Base-by-base conservation (phyloP, 2,888 invertebrate genomes). In the Pandemis heparana region DNA sequence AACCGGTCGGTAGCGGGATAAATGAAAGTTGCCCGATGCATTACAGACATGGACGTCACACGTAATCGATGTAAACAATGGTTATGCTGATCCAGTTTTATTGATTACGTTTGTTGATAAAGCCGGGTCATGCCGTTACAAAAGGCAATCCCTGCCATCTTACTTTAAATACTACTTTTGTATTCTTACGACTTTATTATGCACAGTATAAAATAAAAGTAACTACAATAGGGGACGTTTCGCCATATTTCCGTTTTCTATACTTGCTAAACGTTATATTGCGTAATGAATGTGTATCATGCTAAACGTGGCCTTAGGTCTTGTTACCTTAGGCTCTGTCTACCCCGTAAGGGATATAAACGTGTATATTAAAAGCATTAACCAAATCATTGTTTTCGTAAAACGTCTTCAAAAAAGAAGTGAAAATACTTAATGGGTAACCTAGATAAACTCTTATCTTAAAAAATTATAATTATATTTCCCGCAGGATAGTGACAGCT, bases 11-110 rank as follows among this genome's bases (percentile, higher is more conserved):
- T 48, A n/a, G 18, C 14, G 53, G 9, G 53, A 56, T 12, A 56
- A 56, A 9, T 23, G 10, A 23, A 23, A 56, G 23, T 56, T 23
- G 23, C 12, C 56, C 23, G 56, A 23, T n/a, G 5, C 12, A 56
- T 56, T 53, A 23, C 56, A 56, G 56, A 56, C 12, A 56, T 48
- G 43, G 12, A 23, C 46, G 41, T 56, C 68, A 23, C 6, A 16
- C 23, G 23, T 48, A 10, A 59, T 67, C 38, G 9, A 46, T 43
- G 46, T 72, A 62, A 8, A 41, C 70, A 62, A 14, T 14, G n/a
- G n/a, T 74, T 61, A 38, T 16, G 18, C n/a, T 9, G 38, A 61
- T n/a, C 16, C 38, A 39, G 18, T 38, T 39, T 16, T 39, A 39
- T 38, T 53, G 51, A 38, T 61, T 61, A 61, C 56, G 56, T 23